Evolutionary conservation across 2,888 invertebrate genomes (phyloP).

Genomic region (Temnothorax rugatulus): DNA sequence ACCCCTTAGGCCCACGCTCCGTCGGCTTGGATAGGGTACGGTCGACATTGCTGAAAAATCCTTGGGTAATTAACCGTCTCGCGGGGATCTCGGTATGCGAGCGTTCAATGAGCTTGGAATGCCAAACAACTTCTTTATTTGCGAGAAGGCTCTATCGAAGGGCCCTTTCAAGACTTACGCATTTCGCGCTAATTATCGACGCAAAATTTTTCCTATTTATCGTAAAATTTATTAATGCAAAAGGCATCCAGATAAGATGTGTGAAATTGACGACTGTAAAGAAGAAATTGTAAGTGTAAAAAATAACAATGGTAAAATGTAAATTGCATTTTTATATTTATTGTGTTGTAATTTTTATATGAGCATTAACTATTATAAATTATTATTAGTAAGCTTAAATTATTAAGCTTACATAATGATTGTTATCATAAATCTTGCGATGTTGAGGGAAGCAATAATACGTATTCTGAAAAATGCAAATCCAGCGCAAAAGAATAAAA

Average conservation of each 20-base stretch:
- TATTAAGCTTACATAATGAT: neutral
- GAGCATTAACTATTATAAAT: neutral
- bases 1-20: conserved; percentile 80
- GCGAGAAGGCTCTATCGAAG: conserved; percentile 51
- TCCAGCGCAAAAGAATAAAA: neutral
- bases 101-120: conserved; percentile 73
- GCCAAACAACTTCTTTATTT: conserved; percentile 69
- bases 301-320: neutral
- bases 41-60: conserved; percentile 75
- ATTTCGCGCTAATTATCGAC: conserved; percentile 58
- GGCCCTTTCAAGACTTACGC: conserved; percentile 36
- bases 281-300: neutral
- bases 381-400: no score
- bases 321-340: conserved; percentile 1
- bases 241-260: neutral
- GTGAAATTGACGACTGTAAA: neutral
- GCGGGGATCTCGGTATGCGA: conserved; percentile 75
- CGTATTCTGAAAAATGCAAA: neutral
- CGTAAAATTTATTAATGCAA: neutral
- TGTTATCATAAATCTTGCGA: neutral
- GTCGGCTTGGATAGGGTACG: conserved; percentile 25
- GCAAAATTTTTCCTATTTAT: conserved; percentile 17
- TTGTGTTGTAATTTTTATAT: neutral
- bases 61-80: conserved; percentile 80
- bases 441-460: neutral